Base-by-base conservation (phyloP, 1,140 invertebrate genomes). In the Dendroctonus valens region DNA sequence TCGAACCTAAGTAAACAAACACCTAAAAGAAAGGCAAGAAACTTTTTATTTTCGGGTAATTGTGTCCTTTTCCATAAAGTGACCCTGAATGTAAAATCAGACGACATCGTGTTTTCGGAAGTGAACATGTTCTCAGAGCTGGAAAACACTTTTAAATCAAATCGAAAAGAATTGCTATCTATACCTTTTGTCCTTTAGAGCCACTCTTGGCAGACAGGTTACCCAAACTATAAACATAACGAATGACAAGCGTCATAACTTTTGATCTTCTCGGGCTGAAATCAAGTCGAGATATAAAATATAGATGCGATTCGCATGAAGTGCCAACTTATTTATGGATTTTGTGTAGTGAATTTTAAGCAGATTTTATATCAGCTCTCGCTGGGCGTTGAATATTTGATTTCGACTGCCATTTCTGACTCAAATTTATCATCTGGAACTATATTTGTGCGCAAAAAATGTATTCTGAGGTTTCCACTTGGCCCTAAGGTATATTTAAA, bases 301-400 rank as follows among this genome's bases (percentile, higher is more conserved):
- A 62, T 62, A 52, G 60, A 62, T 54, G 60, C 7, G 60, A 42
- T 62, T 62, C 50, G 60, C 51, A 62, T 62, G 60, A 62, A 62
- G 60, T 62, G 60, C 50, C 60, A 62, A 62, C 39, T 62, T 62
- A 62, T 62, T 62, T 62, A 53, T 53, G 60, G 60, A 62, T 62
- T 54, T 53, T 62, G 60, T 54, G 60, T 54, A 42, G 49, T 53
- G 60, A 62, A 62, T 62, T 53, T 62, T 53, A 62, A 62, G 42
- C 40, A 54, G 60, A 15, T 62, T 46, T 54, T 5, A 50, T 60
- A 50, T 51, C 48, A 50, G 48, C 11, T 60, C 6, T 59, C 12
- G 8, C 26, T 26, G 8, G 39, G 37, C 8, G 7, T 41, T 55
- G 53, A 55, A 55, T 55, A 55, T 53, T 53, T 53, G 44, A 9